Evolutionary conservation across 2,797 vertebrate genomes (phyloP), one percentile per base, ranked within the genome.

Genomic region (Coregonus suidteri): DNA sequence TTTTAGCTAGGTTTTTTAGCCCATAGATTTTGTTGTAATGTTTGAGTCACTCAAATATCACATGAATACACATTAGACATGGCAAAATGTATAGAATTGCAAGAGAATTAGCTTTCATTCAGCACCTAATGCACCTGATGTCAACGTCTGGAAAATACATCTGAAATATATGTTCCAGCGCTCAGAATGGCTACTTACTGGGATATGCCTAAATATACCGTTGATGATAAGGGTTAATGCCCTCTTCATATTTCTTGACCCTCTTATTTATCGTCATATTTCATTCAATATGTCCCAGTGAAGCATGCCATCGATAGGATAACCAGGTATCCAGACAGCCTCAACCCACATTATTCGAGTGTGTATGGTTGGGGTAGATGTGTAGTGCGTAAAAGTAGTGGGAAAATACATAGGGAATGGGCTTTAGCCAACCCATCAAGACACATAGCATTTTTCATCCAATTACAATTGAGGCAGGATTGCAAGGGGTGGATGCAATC

Each of bases 381-480:
- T 2, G 67, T 14, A 18, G 18, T 74, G 83, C 85, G 81, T 89
- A 85, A 68, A 79, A 75, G 84, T 77, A 74, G 87, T 88, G 84
- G 87, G 18, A 0, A 70, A 13, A 72, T 86, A 85, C 16, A n/a
- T 59, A 25, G 89, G 92, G 91, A 90, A 84, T 85, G 88, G 88
- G 87, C 82, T 85, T 76, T 73, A 67, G 76, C 51, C 79, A 79
- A 75, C 75, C 52, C 41, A 47, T 47, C 41, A 47, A 47, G 2
- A 47, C 62, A 81, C 79, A 70, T 70, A 74, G 77, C 78, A 74
- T 53, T 81, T 81, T 73, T 0, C 78, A 53, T 74, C 89, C 90
- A 91, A 90, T 91, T 76, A 77, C 66, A 79, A 79, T 74, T 83
- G 18, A 80, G 85, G 73, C 51, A 81, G 81, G 73, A 79, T 88